Base-by-base conservation (phyloP, 1,140 invertebrate species). In the Drosophila sucinea region DNA sequence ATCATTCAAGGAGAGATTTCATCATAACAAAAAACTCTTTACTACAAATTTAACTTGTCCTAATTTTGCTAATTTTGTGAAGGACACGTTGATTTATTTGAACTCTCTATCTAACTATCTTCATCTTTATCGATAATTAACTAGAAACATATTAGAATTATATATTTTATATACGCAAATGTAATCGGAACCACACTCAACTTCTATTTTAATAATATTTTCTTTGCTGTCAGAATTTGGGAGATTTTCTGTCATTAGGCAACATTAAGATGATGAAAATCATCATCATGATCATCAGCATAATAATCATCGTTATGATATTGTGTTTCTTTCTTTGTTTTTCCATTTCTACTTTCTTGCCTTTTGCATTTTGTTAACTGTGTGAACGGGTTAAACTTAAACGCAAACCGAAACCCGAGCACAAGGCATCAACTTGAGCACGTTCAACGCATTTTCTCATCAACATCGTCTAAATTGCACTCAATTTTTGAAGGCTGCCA, bases 401-500 rank as follows among this genome's bases (percentile, higher is more conserved):
- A 79, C 71, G 68, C 54, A 54, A 41, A 10, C 41, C 51, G 40
- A 56, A 41, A 29, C 44, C 23, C 35, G 56, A 74, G 64, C 71
- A 80, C 71, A 74, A 64, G 79, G 56, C 79, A 56, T 70, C 86
- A 90, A 86, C 87, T 90, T 90, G 77, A 90, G 87, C 87, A 90
- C 87, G 87, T 90, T 90, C 87, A 86, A 90, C 79, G 86, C 86
- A 90, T 90, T 90, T 90, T 90, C 79, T 81, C 86, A 86, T 90
- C 86, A 90, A 78, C 86, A 70, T 81, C 78, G 68, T 86, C 82
- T 84, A 90, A 90, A 90, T 85, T 89, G 84, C 84, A 90, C 84
- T 89, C 85, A 89, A 89, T 89, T 89, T 87, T 89, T 89, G 84
- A 89, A 89, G 84, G 84, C 84, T 87, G 74, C 70, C 35, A 63